Conservation (phyloP, 2,797 vertebrate species). For the Myotis findleyi region DNA sequence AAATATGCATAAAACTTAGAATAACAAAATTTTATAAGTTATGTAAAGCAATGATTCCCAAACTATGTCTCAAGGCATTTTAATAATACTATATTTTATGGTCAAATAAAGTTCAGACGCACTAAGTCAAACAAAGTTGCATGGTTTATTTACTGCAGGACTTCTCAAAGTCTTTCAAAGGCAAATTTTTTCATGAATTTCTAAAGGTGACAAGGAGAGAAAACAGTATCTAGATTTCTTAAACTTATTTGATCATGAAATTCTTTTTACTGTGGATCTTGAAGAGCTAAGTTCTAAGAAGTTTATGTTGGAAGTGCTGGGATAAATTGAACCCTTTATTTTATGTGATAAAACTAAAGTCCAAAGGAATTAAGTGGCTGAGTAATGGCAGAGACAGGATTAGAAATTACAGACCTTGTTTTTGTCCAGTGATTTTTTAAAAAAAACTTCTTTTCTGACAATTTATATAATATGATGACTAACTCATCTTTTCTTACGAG, state of each 20-base stretch:
- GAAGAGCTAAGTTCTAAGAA: not conserved
- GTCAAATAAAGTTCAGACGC: constrained; percentile 36
- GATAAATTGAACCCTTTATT: not conserved
- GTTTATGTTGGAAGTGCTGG: not conserved
- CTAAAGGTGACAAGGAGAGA: not conserved
- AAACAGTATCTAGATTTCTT: not conserved
- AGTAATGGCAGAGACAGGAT: not conserved
- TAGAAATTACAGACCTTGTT: not conserved
- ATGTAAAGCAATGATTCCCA: not conserved
- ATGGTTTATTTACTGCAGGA: not conserved
- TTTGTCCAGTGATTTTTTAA: not conserved
- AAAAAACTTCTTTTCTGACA: not conserved
- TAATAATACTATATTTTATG: not conserved
- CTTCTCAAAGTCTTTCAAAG: constrained; percentile 25
- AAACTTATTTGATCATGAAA: not conserved
- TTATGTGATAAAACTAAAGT: constrained; percentile 11
- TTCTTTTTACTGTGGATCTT: not conserved
- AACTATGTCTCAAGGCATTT: not conserved
- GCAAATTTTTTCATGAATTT: constrained; percentile 5
- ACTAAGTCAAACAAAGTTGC: not conserved
- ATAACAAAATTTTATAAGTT: not conserved
- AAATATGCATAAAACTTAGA: not conserved
- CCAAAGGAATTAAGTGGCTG: not conserved
- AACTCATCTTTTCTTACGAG: constrained; percentile 1
- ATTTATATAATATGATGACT: not conserved